Evolutionary conservation across 1,140 invertebrate species (phyloP), one percentile per base, ranked within the genome.

Genomic region (Leptonema lineaticorne): DNA sequence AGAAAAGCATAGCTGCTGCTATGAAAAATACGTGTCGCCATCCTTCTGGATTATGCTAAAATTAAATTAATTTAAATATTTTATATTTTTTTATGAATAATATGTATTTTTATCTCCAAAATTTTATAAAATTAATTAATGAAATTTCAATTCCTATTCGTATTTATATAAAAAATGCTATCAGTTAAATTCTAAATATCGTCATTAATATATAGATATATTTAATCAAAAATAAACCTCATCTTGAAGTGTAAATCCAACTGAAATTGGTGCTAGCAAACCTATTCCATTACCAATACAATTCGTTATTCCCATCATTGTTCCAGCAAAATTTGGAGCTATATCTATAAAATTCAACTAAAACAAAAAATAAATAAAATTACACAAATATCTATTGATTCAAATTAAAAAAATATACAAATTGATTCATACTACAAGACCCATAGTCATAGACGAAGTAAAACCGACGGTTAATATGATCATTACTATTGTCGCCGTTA

Each of bases 241-340:
- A 59, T 78, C 75, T 9, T 73, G 50, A 2, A 78, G 37, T 7
- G 80, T 74, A 29, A 63, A 72, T 0, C 76, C 76, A 26, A 75
- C 76, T 0, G 75, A 75, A 0, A 86, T 73, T 0, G 90, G 90
- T 9, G 88, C 89, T 6, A 90, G 69, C 41, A 92, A 89, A 20
- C 87, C 87, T 30, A 87, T 86, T 7, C 88, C 74, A 45, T 89
- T 91, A 0, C 89, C 88, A 20, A 86, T 70, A 18, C 85, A 83
- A 74, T 91, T 91, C 0, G 87, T 87, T 20, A 90, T 84, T 0
- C 86, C 87, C 83, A 90, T 88, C n/a, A 93, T 78, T 0, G 88
- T 86, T 14, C 91, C 91, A 1, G 89, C 87, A 76, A 89, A 91
- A 74, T 92, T 91, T 0, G 91, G 90, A 1, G 90, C 86, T 70